These are phyloP conservation scores for Drosophila pegasa DNA, from an alignment of 2,888 invertebrate genomes.

Conservation along the genomic window DNA sequence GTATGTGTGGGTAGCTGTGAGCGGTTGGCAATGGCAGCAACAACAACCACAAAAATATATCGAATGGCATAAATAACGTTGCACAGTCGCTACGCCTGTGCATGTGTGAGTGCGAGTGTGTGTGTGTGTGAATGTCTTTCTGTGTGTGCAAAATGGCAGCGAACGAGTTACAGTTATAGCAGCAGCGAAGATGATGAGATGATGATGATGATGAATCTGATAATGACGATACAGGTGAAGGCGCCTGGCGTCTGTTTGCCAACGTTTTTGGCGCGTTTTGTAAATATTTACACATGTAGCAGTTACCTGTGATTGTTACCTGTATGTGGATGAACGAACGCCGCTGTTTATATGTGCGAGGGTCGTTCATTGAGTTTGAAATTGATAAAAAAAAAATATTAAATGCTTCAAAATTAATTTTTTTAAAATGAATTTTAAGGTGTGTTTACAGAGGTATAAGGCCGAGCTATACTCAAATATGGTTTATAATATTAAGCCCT, in stretches of 20 bases:
- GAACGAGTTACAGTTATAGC: conserved; percentile 51
- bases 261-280: conserved; percentile 79
- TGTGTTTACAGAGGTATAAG: not conserved
- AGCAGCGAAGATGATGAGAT: conserved; percentile 32
- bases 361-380: conserved; percentile 13
- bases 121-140: conserved; percentile 5
- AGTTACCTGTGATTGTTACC: conserved; percentile 77
- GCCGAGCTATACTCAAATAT: not conserved
- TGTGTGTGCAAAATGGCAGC: conserved; percentile 20
- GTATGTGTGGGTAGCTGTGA: conserved; percentile 13
- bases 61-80: conserved; percentile 72
- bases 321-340: conserved; percentile 15
- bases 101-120: conserved; percentile 3
- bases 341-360: conserved; percentile 38
- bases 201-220: conserved; percentile 35
- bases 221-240: conserved; percentile 56
- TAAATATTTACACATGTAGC: conserved; percentile 80
- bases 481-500: not conserved
- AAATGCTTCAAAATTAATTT: no score
- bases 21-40: conserved; percentile 16
- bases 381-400: no score
- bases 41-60: conserved; percentile 61
- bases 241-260: conserved; percentile 73
- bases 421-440: not conserved
- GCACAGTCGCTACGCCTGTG: conserved; percentile 33